Evolutionary conservation across 2,113 vertebrate species (phyloP), one percentile per base, ranked within the genome.

Genomic region (Cyprinus carpio): DNA sequence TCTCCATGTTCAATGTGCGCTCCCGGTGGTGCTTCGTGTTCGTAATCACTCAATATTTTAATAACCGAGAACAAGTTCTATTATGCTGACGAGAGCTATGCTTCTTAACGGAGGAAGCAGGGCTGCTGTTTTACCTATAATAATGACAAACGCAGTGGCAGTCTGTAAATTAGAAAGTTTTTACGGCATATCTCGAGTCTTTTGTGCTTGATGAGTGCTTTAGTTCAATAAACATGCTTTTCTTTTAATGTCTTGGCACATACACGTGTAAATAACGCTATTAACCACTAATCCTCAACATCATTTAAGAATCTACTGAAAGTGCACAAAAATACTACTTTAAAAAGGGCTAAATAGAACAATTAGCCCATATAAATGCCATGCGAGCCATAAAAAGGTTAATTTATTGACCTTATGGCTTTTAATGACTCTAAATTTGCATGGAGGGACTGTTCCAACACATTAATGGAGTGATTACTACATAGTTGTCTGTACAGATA

Each of bases 51-150:
- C 76, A 29, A 46, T 78, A 75, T 81, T 84, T 81, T 83, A 75
- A 84, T 87, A 84, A 86, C 72, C 51, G 83, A 76, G 75, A 87
- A 82, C 86, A 84, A 84, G 85, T 84, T 87, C 75, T 84, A 79
- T 87, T 86, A 89, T 64, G 72, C 78, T 84, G 82, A 84, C 64
- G 60, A 75, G 71, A 79, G 84, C 46, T 88, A 62, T 8, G 43
- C 60, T 82, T 80, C 85, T 10, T 11, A 75, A 77, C 16, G 15
- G 62, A 79, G 64, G 23, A 78, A 78, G 76, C 7, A 20, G 16
- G 40, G 62, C 72, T 82, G 71, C 65, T 62, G 37, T 67, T 67
- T 85, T 81, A 43, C 49, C 56, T 37, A 51, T 78, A 87, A 56
- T 62, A 69, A 64, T 51, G 81, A 72, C 49, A 76, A 76, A 78